Evolutionary conservation across 2,888 invertebrate genomes (phyloP), one percentile per base, ranked within the genome.

Genomic region (Hoplodrina blanda): DNA sequence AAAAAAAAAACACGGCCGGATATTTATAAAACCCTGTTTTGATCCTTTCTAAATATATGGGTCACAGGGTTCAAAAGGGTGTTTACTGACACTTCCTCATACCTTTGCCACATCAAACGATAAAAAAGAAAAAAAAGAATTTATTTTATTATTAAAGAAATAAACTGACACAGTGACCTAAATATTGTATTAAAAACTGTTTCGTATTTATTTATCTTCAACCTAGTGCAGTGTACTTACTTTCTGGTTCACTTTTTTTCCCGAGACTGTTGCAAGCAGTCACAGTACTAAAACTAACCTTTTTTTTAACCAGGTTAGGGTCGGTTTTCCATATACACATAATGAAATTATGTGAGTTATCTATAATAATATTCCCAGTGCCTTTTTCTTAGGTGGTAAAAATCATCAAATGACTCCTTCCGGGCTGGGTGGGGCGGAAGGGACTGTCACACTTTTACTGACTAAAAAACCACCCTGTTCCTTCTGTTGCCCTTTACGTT

Each of bases 1-100:
- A 61, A 59, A 56, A 15, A n/a, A 10, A 52, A 74, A 69, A 69
- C 19, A 44, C 11, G 19, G 20, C 53, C 15, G 44, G 57, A 62
- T 76, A 76, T 69, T 54, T 62, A 59, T 50, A 62, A 65, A 59
- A 73, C 56, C 57, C 25, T 64, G 67, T 73, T 73, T 75, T 73
- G 62, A 78, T 80, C 77, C 61, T 52, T 71, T 62, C 62, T 73
- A 75, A 76, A 81, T 65, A 73, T 70, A 69, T 73, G 78, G 62
- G 66, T 77, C 68, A 72, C 53, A 64, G 66, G 60, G 62, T 63
- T 59, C 67, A 70, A 84, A 77, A 78, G 65, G 70, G 67, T 84
- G 71, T 81, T 81, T 73, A 74, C 79, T 64, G 76, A 72, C 78
- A 68, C 69, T 78, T 77, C 68, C 76, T 73, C 46, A 62, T 62